Evolutionary conservation across 92 coral and sea anemone genomes (phyloP).

Genomic region (Parazoanthus swiftii): DNA sequence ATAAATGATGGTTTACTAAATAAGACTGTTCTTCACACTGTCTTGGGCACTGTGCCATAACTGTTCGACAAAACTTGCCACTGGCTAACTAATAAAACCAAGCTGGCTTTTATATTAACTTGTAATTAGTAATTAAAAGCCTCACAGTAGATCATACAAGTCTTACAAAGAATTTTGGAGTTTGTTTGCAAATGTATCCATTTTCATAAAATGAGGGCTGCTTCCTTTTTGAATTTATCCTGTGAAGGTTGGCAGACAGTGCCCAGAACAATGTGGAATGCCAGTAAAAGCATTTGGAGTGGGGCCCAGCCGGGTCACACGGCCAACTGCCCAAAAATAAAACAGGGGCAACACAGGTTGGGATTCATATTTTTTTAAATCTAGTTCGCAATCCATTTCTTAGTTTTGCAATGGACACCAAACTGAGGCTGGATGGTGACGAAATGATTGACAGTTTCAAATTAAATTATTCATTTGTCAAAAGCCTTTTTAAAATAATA

Average conservation of each 20-base stretch:
- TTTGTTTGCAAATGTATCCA: neutral
- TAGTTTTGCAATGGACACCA: neutral
- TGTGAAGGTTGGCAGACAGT: neutral
- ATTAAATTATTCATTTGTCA: neutral
- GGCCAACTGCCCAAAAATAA: conserved; percentile 7
- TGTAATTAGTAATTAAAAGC: neutral
- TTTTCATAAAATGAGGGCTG: neutral
- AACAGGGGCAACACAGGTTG: neutral
- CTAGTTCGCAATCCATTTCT: neutral
- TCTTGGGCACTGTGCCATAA: neutral
- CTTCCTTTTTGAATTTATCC: neutral
- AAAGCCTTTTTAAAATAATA: no score
- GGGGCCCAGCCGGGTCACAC: conserved; percentile 43
- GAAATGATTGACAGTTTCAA: neutral
- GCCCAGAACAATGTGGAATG: conserved; percentile 7
- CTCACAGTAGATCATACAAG: neutral
- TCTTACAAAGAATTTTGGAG: no score
- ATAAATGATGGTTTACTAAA: neutral
- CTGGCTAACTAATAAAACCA: neutral
- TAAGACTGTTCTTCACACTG: neutral
- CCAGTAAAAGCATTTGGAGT: conserved; percentile 36
- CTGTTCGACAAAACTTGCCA: neutral
- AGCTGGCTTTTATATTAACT: no score
- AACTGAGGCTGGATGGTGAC: neutral
- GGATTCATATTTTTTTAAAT: neutral